These are phyloP conservation scores for Drosophila anomelani DNA, from an alignment of 2,888 invertebrate species.

Conservation along the genomic window DNA sequence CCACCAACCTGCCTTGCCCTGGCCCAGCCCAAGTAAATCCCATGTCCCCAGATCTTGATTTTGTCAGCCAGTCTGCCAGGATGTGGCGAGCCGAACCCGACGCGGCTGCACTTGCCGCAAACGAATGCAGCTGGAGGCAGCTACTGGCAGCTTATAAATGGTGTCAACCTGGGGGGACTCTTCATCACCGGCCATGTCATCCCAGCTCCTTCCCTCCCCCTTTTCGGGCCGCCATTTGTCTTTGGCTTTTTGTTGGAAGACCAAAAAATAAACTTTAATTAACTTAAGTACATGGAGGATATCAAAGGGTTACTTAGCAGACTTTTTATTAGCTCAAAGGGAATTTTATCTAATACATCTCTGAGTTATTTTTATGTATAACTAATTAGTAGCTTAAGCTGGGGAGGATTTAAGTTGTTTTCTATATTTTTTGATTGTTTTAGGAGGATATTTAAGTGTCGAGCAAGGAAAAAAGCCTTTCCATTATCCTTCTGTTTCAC, in stretches of 20 bases:
- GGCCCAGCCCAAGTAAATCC: slow-evolving; percentile 37
- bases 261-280: slow-evolving; percentile 69
- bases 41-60: slow-evolving; percentile 38
- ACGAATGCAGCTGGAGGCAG: slow-evolving; percentile 39
- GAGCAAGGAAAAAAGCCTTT: background rate
- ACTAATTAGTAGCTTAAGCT: background rate
- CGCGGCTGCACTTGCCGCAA: slow-evolving; percentile 64
- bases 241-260: slow-evolving; percentile 51
- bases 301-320: background rate
- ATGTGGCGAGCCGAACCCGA: slow-evolving; percentile 43
- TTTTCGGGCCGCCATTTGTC: slow-evolving; percentile 54
- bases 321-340: background rate
- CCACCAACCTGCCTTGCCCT: background rate
- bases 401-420: background rate
- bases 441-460: slow-evolving; percentile 8
- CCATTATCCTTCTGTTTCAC: slow-evolving; percentile 4
- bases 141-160: slow-evolving; percentile 56
- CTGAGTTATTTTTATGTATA: too few relatives aligned
- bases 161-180: slow-evolving; percentile 30
- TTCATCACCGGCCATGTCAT: slow-evolving; percentile 19
- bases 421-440: too few relatives aligned
- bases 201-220: slow-evolving; percentile 19
- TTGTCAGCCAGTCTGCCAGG: slow-evolving; percentile 34
- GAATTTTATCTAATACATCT: background rate
- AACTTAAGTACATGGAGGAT: slow-evolving; percentile 62